Percentiles rank a stretch among this genome's conserved stretches.
These are phyloP conservation scores for Palythoa heliodiscus DNA, from an alignment of 92 coral and sea anemone species.

Conservation along the genomic window DNA sequence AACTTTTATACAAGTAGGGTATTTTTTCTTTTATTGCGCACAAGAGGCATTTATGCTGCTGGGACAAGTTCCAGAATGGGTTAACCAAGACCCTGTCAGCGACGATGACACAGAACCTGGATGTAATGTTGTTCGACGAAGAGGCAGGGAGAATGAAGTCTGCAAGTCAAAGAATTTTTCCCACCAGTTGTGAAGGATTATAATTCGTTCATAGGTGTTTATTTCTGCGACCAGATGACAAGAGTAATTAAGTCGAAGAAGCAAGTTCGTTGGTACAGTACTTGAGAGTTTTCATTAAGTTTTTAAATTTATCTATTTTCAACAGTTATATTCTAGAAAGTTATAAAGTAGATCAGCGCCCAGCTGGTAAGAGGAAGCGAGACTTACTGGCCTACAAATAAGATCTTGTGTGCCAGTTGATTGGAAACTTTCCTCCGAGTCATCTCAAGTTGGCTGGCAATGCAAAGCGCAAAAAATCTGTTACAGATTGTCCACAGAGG, in stretches of 20 bases:
- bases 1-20: constrained; percentile 59
- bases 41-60: constrained; percentile 36
- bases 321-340: constrained; percentile 29
- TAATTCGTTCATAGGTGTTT: neutral
- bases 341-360: neutral
- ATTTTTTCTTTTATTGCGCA: constrained; percentile 36
- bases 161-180: constrained; percentile 31
- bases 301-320: neutral
- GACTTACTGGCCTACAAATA: neutral
- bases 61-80: constrained; percentile 53
- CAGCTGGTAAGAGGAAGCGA: constrained; percentile 19
- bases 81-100: constrained; percentile 31
- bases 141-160: constrained; percentile 23
- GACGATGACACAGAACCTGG: constrained; percentile 37
- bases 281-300: constrained; percentile 23
- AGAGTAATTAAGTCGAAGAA: constrained; percentile 47
- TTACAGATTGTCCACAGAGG: neutral
- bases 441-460: neutral
- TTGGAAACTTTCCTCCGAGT: constrained; percentile 15
- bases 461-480: neutral
- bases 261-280: constrained; percentile 47
- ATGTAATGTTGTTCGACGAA: constrained; percentile 29
- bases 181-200: constrained; percentile 13
- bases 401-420: constrained; percentile 17
- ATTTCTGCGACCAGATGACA: constrained; percentile 56